A percentile compares a stretch with the other conserved stretches of the same genome.
phyloP scores from a whole-genome alignment of 2,797 vertebrate species.

The Otolemur crassicaudatus region DNA sequence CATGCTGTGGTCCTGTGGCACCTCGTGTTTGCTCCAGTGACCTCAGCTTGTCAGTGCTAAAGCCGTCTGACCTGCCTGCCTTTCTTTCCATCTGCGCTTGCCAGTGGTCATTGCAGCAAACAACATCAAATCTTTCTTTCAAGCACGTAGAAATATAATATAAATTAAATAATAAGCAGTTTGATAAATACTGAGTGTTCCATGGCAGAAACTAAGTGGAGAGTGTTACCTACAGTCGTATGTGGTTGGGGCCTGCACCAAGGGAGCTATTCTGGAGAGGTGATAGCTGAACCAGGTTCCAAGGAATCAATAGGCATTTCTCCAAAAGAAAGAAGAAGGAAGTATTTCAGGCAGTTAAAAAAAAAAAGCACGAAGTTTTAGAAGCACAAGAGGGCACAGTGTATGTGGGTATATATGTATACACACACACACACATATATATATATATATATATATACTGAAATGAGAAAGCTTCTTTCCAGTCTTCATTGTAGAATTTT shows the following conservation, averaged over 20 bases:
- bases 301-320: not conserved
- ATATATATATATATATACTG: not conserved
- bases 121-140: not conserved
- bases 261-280: not conserved
- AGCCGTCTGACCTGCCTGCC: not conserved
- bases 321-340: not conserved
- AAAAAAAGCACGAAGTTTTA: not conserved
- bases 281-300: not conserved
- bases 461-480: not conserved
- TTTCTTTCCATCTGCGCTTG: not conserved
- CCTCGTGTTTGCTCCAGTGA: not conserved
- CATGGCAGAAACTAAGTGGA: not conserved
- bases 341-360: not conserved
- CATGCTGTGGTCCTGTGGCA: not conserved
- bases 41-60: not conserved
- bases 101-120: not conserved
- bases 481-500: conserved; percentile 26
- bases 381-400: not conserved
- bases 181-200: not conserved
- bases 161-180: not conserved
- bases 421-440: not conserved
- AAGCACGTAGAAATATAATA: not conserved
- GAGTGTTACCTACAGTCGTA: not conserved
- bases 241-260: not conserved
- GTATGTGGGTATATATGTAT: not conserved